A percentile compares a stretch with the other conserved stretches of the same genome.
These are phyloP conservation scores for Hemithea aestivaria DNA, from an alignment of 2,888 invertebrate species.

Conservation along the genomic window DNA sequence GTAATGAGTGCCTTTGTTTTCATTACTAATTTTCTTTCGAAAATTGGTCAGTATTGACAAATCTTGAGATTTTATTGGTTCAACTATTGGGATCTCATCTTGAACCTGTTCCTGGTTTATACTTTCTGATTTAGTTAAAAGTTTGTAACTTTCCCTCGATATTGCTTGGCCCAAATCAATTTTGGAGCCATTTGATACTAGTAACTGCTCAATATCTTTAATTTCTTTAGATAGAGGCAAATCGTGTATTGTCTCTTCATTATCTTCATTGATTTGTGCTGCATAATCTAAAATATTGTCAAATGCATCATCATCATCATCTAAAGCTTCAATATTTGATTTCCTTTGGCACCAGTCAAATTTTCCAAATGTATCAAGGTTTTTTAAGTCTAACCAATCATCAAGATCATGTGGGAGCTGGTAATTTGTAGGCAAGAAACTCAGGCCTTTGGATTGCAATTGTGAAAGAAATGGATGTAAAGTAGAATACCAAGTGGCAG, in stretches of 20 bases:
- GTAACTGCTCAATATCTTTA: slow-evolving; percentile 3
- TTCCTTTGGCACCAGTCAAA: slow-evolving; percentile 57
- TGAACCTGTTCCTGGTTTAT: slow-evolving; percentile 11
- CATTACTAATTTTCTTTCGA: slow-evolving; percentile 22
- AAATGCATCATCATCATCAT: slow-evolving; percentile 43
- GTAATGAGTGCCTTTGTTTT: slow-evolving; percentile 34
- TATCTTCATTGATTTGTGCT: slow-evolving; percentile 38
- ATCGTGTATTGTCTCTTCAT: slow-evolving; percentile 28
- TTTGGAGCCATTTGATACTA: slow-evolving; percentile 1
- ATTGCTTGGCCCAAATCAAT: slow-evolving; percentile 9
- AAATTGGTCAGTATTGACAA: slow-evolving; percentile 33
- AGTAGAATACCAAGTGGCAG: slow-evolving; percentile 72
- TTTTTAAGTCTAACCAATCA: slow-evolving; percentile 68
- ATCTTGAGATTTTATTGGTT: slow-evolving; percentile 46
- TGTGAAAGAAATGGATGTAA: slow-evolving; percentile 55
- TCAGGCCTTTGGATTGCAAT: slow-evolving; percentile 62
- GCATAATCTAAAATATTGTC: slow-evolving; percentile 59
- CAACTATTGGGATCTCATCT: slow-evolving; percentile 34
- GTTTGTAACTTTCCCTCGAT: slow-evolving; percentile 16
- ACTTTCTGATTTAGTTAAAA: slow-evolving; percentile 4
- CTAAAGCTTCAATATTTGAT: slow-evolving; percentile 36
- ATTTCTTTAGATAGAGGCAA: slow-evolving; percentile 6
- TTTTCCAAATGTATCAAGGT: slow-evolving; percentile 61
- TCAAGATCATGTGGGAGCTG: slow-evolving; percentile 65
- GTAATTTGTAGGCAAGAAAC: slow-evolving; percentile 68